phyloP scores from a whole-genome alignment of 2,888 invertebrate genomes.

The Neoitamus cyanurus region DNA sequence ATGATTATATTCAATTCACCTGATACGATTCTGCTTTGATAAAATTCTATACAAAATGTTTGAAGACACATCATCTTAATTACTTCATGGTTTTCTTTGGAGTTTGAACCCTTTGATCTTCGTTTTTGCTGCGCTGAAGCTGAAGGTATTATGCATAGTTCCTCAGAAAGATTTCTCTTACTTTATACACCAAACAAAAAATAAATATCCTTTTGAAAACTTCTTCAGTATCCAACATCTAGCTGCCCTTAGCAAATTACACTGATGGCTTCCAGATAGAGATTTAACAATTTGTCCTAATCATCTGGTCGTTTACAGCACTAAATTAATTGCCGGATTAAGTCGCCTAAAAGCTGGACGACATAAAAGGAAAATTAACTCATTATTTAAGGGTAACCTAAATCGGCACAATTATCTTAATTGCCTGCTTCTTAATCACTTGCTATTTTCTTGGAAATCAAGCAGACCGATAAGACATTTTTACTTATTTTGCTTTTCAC shows the following conservation, averaged over 20 bases:
- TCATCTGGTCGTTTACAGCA: background rate
- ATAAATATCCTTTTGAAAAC: too few species aligned
- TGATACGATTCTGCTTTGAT: too few species aligned
- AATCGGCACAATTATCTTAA: background rate
- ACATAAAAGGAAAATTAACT: slow-evolving; percentile 1
- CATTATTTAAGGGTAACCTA: background rate
- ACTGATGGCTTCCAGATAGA: background rate
- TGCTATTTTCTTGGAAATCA: background rate
- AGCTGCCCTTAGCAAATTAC: background rate
- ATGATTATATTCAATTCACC: too few species aligned
- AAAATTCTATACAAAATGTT: too few species aligned
- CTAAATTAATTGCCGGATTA: background rate
- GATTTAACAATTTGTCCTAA: background rate
- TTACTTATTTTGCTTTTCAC: background rate
- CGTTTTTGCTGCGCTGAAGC: too few species aligned
- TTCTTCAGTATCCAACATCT: background rate
- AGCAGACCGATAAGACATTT: background rate
- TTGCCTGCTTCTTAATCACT: background rate
- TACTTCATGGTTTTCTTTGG: too few species aligned
- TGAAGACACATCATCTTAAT: too few species aligned
- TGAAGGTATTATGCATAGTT: too few species aligned
- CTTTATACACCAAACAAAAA: too few species aligned
- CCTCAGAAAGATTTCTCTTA: too few species aligned
- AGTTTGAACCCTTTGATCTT: too few species aligned
- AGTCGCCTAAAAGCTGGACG: background rate